Evolutionary conservation across 2,888 invertebrate genomes (phyloP).

Genomic region (Stegana nigrithorax): DNA sequence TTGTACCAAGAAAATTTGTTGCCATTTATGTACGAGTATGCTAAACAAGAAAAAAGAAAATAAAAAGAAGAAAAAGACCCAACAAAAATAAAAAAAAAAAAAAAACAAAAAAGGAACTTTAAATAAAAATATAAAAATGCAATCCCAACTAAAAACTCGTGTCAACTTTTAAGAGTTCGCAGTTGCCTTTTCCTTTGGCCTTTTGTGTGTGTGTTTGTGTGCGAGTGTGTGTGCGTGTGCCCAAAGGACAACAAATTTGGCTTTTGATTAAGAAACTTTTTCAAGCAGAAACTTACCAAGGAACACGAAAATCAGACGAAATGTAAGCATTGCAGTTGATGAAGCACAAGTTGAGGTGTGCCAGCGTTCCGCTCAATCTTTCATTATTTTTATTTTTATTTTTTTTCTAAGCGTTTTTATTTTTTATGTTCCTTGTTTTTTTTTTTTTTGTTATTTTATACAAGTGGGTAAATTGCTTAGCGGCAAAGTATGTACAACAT

Average conservation of each 20-base stretch:
- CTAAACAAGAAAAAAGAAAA: background rate
- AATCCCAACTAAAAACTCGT: background rate
- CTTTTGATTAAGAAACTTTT: background rate
- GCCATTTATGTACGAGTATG: background rate
- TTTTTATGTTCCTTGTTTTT: no score
- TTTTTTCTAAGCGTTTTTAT: no score
- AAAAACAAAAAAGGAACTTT: background rate
- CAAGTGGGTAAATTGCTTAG: background rate
- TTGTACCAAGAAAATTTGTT: no score
- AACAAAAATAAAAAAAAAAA: no score
- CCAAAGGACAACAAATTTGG: conserved; percentile 3
- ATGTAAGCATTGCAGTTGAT: no score
- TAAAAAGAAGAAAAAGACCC: no score
- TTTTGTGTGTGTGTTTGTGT: background rate
- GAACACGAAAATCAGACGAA: no score
- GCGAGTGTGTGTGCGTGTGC: background rate
- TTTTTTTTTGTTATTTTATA: no score
- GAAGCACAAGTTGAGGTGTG: background rate
- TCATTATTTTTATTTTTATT: background rate
- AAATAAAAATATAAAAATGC: background rate
- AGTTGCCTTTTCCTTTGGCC: background rate
- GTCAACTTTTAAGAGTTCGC: background rate
- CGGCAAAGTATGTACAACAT: no score
- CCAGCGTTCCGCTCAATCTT: background rate
- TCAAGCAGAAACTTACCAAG: background rate